Percentiles rank a stretch among this genome's conserved stretches.
Conservation (phyloP, 2,113 vertebrate species). For the Hirundichthys speculiger region DNA sequence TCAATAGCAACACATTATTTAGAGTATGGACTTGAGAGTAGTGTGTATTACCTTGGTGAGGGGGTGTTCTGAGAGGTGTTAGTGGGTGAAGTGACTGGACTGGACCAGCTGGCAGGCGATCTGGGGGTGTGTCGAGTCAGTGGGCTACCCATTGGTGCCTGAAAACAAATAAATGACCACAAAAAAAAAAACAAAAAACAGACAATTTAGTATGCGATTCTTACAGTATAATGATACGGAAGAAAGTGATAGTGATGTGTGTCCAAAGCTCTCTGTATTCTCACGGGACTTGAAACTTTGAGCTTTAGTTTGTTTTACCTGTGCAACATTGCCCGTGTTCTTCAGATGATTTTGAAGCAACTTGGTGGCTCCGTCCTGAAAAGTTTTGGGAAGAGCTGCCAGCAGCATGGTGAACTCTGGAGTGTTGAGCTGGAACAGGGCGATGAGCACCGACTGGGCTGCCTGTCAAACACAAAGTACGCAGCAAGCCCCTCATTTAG, state of each 20-base stretch:
- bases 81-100: slow-evolving; percentile 94
- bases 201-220: background rate
- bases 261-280: too few species aligned
- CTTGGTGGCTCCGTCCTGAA: slow-evolving; percentile 97
- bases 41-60: slow-evolving; percentile 88
- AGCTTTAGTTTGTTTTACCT: slow-evolving; percentile 77
- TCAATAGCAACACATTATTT: background rate
- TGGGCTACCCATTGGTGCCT: slow-evolving; percentile 92
- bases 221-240: too few species aligned
- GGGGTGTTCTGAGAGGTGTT: slow-evolving; percentile 93
- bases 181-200: background rate
- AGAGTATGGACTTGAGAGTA: background rate
- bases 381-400: slow-evolving; percentile 97
- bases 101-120: slow-evolving; percentile 94
- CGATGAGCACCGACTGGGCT: slow-evolving; percentile 94
- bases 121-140: slow-evolving; percentile 89
- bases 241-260: background rate
- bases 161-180: background rate
- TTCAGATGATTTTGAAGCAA: slow-evolving; percentile 96
- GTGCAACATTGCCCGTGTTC: slow-evolving; percentile 89
- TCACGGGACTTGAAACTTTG: background rate
- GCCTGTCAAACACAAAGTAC: slow-evolving; percentile 80
- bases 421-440: slow-evolving; percentile 97
- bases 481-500: background rate
- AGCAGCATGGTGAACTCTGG: slow-evolving; percentile 98